These are phyloP conservation scores for Escarpia spicata DNA, from an alignment of 2,888 invertebrate genomes.

Conservation along the genomic window DNA sequence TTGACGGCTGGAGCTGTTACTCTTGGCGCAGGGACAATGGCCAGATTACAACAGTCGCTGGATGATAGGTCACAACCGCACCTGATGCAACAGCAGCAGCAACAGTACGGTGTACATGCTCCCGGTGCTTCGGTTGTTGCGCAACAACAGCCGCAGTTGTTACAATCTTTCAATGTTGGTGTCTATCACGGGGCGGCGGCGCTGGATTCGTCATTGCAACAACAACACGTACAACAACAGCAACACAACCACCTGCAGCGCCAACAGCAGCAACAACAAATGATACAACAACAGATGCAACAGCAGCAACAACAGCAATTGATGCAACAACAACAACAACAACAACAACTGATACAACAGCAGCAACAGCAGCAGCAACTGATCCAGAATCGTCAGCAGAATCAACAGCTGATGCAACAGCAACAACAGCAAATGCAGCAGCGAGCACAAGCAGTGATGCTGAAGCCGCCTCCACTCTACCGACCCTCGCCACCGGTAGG, in stretches of 20 bases:
- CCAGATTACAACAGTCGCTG: background rate
- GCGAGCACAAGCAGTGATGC: background rate
- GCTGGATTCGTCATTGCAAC: background rate
- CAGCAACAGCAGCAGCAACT: background rate
- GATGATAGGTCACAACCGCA: background rate
- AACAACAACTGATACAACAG: slow-evolving; percentile 27
- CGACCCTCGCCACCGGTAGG: background rate
- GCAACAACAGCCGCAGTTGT: background rate
- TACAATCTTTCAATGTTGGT: background rate
- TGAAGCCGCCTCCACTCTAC: background rate
- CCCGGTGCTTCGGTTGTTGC: background rate
- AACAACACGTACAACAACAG: slow-evolving; percentile 25
- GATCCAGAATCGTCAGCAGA: slow-evolving; percentile 17
- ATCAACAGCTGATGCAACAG: background rate
- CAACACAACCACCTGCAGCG: slow-evolving; percentile 23
- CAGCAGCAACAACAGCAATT: slow-evolving; percentile 26
- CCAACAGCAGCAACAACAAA: slow-evolving; percentile 22
- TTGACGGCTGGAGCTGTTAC: background rate
- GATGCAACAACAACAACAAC: slow-evolving; percentile 28
- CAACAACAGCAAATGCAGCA: background rate
- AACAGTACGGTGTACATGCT: background rate
- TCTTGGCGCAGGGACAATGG: background rate
- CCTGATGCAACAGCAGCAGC: background rate
- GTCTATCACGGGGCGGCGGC: background rate
- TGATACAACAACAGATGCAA: slow-evolving; percentile 21